Conservation (phyloP, 2,113 vertebrate genomes). For the Butastur rufipennis region DNA sequence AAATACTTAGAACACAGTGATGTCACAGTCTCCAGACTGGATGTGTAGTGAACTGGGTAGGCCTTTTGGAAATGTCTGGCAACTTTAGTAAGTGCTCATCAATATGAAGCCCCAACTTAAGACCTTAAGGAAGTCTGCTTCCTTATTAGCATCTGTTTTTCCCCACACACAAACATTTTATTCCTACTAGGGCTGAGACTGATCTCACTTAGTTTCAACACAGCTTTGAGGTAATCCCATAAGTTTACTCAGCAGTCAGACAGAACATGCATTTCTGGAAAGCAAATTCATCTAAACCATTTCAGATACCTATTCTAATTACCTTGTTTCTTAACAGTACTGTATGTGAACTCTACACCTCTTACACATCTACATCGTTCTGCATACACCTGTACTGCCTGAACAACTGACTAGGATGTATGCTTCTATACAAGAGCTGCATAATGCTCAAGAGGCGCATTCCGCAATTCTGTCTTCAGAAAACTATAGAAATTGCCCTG, state of each 20-base stretch:
- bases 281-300: background rate
- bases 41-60: background rate
- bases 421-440: background rate
- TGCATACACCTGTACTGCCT: background rate
- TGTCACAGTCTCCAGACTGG: background rate
- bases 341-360: background rate
- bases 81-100: background rate
- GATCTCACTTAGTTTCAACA: background rate
- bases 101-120: background rate
- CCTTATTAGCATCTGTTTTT: background rate
- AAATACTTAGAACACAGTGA: background rate
- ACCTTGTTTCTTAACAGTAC: background rate
- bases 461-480: background rate
- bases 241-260: background rate
- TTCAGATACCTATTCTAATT: background rate
- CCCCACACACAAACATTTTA: background rate
- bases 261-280: background rate
- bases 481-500: background rate
- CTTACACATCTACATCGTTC: fast-evolving
- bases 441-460: background rate
- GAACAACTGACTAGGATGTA: background rate
- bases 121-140: background rate
- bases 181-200: background rate
- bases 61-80: background rate
- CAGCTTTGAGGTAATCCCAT: background rate